Evolutionary conservation across 2,113 vertebrate species (phyloP), one percentile per base, ranked within the genome.

Genomic region (Orientallactaga bullata): DNA sequence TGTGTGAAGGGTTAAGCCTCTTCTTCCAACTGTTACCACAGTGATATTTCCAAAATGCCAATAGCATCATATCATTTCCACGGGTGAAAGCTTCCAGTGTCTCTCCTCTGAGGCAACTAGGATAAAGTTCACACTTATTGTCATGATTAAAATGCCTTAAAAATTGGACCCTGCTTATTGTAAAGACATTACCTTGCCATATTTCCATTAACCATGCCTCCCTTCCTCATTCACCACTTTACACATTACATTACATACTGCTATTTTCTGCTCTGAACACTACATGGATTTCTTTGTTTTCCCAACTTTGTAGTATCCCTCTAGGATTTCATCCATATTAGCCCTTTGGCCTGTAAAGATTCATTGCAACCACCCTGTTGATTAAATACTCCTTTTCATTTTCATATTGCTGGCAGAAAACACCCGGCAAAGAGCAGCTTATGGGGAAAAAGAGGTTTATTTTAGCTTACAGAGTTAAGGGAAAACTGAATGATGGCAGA

Each of bases 41-140:
- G 69, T 87, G 72, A 68, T 83, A 89, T 84, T 83, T 93, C 65
- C 86, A 78, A 90, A 96, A 88, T 94, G 79, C 71, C 74, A 32
- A 7, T 55, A n/a, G 69, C 63, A 69, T 85, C 37, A 12, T 42
- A 47, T 88, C 42, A 78, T 90, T 68, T 88, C 81, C 55, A 58
- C 32, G 30, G 42, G 30, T 85, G 78, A 94, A 85, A 96, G 66
- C 76, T 47, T 42, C 81, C 28, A 66, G 51, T 84, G 88, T 92
- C 73, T 95, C n/a, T 80, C 37, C 78, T 88, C n/a, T 32, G 73
- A 55, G 83, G 28, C 63, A 85, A 17, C 55, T 81, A 90, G 78
- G 58, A 92, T 92, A 80, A 80, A 88, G 58, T 89, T 94, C 69
- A 90, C 28, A 58, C 35, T 61, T 85, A 35, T 0, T 92, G 77